These are phyloP conservation scores for Papilio polyxenes DNA, from an alignment of 1,140 invertebrate species.

Conservation along the genomic window DNA sequence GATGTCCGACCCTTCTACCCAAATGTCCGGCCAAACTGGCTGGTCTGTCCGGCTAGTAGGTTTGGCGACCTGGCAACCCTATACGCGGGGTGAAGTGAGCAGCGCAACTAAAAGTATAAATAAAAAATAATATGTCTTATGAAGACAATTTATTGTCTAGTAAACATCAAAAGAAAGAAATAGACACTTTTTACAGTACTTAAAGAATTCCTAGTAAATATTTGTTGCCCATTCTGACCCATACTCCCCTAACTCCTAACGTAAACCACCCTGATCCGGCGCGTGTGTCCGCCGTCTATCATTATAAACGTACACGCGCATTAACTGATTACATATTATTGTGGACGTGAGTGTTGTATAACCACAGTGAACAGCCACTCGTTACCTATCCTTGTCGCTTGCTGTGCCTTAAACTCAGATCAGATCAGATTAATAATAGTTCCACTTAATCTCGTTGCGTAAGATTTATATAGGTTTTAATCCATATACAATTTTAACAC, in stretches of 20 bases:
- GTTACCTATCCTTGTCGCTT: constrained; percentile 31
- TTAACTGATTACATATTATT: constrained; percentile 68
- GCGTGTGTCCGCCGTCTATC: constrained; percentile 56
- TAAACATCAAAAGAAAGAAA: not conserved
- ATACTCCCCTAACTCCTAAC: constrained; percentile 50
- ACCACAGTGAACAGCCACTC: constrained; percentile 35
- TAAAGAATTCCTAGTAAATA: not conserved
- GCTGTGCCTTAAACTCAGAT: not conserved
- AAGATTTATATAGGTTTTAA: not conserved
- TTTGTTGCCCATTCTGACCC: constrained; percentile 35
- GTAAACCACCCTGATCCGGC: constrained; percentile 56
- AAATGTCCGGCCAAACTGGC: too few relatives aligned
- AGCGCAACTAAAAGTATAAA: too few relatives aligned
- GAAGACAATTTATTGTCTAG: too few relatives aligned
- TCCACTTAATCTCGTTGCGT: constrained; percentile 3
- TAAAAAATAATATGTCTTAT: too few relatives aligned
- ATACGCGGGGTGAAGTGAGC: too few relatives aligned
- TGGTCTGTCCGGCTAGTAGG: too few relatives aligned
- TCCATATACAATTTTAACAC: not conserved
- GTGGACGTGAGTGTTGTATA: constrained; percentile 50
- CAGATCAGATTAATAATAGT: constrained; percentile 9
- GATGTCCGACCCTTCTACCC: too few relatives aligned
- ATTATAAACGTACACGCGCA: constrained; percentile 66
- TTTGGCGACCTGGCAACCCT: too few relatives aligned
- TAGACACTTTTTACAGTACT: too few relatives aligned